Conservation (phyloP, 2,113 vertebrate species). For the Donacobius atricapilla region DNA sequence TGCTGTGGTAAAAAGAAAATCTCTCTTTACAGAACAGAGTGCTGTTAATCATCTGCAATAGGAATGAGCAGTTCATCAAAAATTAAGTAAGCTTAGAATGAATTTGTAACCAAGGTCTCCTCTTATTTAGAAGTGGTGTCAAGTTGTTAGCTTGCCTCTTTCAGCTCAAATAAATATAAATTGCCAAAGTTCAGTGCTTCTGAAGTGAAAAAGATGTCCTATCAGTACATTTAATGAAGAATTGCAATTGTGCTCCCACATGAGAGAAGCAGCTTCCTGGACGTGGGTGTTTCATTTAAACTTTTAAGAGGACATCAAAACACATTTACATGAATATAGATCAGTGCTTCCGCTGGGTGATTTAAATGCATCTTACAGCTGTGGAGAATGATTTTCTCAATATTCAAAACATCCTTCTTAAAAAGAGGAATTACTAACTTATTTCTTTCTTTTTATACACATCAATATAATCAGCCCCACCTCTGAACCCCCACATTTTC, state of each 20-base stretch:
- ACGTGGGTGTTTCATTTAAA: slow-evolving; percentile 57
- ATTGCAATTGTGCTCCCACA: slow-evolving; percentile 19
- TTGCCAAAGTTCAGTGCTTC: background rate
- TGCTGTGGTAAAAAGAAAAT: background rate
- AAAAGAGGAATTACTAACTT: background rate
- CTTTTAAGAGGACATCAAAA: slow-evolving; percentile 60
- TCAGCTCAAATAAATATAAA: slow-evolving; percentile 1
- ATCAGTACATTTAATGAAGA: background rate
- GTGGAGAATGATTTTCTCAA: slow-evolving; percentile 18
- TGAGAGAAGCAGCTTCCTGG: slow-evolving; percentile 48
- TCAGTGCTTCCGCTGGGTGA: slow-evolving; percentile 35
- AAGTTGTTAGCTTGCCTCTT: background rate
- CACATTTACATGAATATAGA: slow-evolving; percentile 58
- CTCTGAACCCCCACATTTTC: background rate
- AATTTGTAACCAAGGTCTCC: background rate
- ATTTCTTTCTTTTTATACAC: background rate
- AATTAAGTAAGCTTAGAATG: background rate
- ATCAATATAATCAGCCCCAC: background rate
- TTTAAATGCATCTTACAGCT: slow-evolving; percentile 56
- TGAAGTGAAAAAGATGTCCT: slow-evolving; percentile 32
- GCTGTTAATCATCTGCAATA: background rate
- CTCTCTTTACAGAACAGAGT: background rate
- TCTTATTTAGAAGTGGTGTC: background rate
- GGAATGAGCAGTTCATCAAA: background rate
- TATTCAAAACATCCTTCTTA: slow-evolving; percentile 10